Percentiles rank a stretch among this genome's conserved stretches.
Conservation (phyloP, 1,140 invertebrate genomes). For the Euwallacea similis region DNA sequence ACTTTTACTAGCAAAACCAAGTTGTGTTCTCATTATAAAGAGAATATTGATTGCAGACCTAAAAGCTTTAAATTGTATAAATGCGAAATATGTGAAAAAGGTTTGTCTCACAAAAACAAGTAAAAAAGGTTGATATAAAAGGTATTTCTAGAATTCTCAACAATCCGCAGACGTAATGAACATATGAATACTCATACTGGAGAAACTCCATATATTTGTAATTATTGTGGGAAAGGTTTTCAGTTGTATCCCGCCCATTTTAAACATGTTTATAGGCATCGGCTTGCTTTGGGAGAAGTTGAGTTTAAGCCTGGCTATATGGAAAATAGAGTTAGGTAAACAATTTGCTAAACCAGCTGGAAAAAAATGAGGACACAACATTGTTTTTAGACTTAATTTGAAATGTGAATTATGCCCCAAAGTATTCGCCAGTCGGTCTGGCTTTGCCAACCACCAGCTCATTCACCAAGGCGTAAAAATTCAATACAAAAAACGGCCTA, state of each 20-base stretch:
- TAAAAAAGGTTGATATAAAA: background rate
- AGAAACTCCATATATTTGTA: constrained; percentile 47
- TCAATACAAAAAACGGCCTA: constrained; percentile 37
- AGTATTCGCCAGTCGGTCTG: constrained; percentile 39
- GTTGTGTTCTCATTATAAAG: constrained; percentile 34
- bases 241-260: constrained; percentile 41
- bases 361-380: background rate
- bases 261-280: constrained; percentile 37
- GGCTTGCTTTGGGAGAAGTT: constrained; percentile 34
- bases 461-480: constrained; percentile 40
- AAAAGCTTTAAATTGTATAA: constrained; percentile 36
- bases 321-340: constrained; percentile 37
- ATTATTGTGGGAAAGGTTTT: constrained; percentile 44
- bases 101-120: constrained; percentile 15
- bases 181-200: constrained; percentile 55
- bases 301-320: constrained; percentile 37
- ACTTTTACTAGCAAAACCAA: constrained; percentile 37
- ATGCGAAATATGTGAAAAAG: constrained; percentile 40
- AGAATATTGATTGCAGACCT: constrained; percentile 34
- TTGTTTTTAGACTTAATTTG: constrained; percentile 31
- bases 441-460: constrained; percentile 40
- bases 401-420: constrained; percentile 39
- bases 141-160: constrained; percentile 30
- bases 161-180: constrained; percentile 32
- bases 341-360: background rate